phyloP scores from a whole-genome alignment of 2,888 invertebrate species.

The Anodontia alba region DNA sequence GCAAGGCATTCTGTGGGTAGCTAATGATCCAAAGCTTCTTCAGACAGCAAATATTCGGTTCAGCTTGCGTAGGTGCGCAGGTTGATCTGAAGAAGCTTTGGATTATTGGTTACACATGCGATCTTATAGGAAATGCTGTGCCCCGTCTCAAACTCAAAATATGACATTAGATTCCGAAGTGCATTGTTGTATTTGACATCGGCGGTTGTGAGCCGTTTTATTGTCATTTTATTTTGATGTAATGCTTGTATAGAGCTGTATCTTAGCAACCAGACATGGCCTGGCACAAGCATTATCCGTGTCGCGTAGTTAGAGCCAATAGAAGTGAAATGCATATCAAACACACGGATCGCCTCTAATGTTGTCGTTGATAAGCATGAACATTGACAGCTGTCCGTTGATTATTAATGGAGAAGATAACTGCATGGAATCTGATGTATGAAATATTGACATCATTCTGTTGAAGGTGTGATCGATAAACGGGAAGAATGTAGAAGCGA shows the following conservation, averaged over 20 bases:
- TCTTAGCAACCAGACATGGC: slow-evolving; percentile 10
- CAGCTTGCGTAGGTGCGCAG: too few species aligned
- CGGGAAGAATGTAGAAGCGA: background rate
- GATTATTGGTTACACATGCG: too few species aligned
- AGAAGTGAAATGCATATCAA: background rate
- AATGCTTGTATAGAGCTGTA: slow-evolving; percentile 8
- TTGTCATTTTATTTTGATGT: slow-evolving; percentile 9
- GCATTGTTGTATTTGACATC: background rate
- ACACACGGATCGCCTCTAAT: slow-evolving; percentile 9
- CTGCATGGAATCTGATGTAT: background rate
- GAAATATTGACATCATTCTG: background rate
- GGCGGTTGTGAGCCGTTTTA: background rate
- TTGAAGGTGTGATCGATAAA: background rate
- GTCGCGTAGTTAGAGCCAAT: background rate
- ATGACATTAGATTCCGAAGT: background rate
- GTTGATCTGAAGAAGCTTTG: too few species aligned
- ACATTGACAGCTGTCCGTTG: slow-evolving; percentile 1
- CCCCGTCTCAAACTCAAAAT: background rate
- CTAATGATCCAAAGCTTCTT: too few species aligned
- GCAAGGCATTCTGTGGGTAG: too few species aligned
- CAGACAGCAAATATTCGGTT: too few species aligned
- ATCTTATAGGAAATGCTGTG: too few species aligned
- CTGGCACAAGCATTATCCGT: background rate
- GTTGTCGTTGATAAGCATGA: slow-evolving; percentile 8
- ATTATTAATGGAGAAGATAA: background rate